Percentiles rank a stretch among this genome's conserved stretches.
phyloP scores from a whole-genome alignment of 1,140 invertebrate genomes.

The Zaprionus capensis region DNA sequence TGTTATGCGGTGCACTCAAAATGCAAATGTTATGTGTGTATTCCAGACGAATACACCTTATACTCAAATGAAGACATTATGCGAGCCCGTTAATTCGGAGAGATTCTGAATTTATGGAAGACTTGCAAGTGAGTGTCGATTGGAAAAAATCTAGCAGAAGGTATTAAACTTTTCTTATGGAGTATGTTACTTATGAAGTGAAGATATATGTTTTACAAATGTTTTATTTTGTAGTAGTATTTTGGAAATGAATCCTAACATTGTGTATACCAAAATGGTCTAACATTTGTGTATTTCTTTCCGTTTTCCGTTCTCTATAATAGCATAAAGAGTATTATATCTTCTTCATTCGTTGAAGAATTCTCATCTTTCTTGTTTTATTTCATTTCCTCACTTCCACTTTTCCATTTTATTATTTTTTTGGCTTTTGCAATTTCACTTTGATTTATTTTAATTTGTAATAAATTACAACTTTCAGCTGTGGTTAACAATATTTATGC shows the following conservation, averaged over 20 bases:
- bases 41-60: conserved; percentile 25
- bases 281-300: not conserved
- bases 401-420: conserved; percentile 13
- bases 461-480: conserved; percentile 73
- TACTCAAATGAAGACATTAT: conserved; percentile 48
- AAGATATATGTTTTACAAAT: not conserved
- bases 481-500: conserved; percentile 57
- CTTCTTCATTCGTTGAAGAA: not conserved
- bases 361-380: conserved; percentile 13
- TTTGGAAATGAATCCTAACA: not conserved
- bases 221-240: not conserved
- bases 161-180: not conserved
- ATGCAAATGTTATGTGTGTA: conserved; percentile 60
- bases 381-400: not conserved
- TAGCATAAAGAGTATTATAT: not conserved
- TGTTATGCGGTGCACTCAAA: conserved; percentile 56
- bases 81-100: conserved; percentile 11
- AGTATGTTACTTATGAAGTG: not conserved
- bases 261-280: not conserved
- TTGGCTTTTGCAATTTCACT: conserved; percentile 43
- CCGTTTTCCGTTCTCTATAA: too few species aligned
- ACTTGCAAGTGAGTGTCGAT: not conserved
- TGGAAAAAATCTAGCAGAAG: not conserved
- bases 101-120: conserved; percentile 12
- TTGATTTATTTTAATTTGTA: conserved; percentile 81